A percentile compares a stretch with the other conserved stretches of the same genome.
Conservation (phyloP, 1,140 invertebrate species). For the Venturia canescens region DNA sequence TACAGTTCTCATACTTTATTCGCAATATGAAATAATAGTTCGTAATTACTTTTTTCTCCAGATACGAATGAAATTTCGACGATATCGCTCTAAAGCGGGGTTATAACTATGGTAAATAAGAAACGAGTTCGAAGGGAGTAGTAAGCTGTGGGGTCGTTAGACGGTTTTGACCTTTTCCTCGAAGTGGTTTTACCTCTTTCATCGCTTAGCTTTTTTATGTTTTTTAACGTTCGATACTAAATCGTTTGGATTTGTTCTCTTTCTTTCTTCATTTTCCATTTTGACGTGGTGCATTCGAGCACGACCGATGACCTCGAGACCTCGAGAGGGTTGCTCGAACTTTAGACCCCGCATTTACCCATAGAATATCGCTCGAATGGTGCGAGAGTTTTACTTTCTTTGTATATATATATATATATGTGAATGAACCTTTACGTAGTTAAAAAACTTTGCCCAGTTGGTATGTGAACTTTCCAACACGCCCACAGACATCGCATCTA, state of each 20-base stretch:
- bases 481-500: no score
- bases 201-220: neutral
- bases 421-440: neutral
- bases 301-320: constrained; percentile 22
- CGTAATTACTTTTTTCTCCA: neutral
- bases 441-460: neutral
- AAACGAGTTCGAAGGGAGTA: neutral
- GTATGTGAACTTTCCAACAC: no score
- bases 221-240: constrained; percentile 10
- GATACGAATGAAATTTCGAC: neutral
- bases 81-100: neutral
- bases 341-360: neutral
- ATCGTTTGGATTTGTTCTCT: constrained; percentile 11
- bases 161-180: constrained; percentile 6
- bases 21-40: neutral
- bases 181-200: constrained; percentile 4
- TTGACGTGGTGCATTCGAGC: neutral
- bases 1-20: neutral
- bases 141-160: constrained; percentile 12
- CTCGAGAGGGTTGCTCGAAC: constrained; percentile 12
- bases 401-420: neutral
- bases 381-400: neutral
- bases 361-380: neutral
- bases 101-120: neutral
- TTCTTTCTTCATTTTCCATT: constrained; percentile 24